Conservation (phyloP, 2,888 invertebrate genomes). For the Tuta absoluta region DNA sequence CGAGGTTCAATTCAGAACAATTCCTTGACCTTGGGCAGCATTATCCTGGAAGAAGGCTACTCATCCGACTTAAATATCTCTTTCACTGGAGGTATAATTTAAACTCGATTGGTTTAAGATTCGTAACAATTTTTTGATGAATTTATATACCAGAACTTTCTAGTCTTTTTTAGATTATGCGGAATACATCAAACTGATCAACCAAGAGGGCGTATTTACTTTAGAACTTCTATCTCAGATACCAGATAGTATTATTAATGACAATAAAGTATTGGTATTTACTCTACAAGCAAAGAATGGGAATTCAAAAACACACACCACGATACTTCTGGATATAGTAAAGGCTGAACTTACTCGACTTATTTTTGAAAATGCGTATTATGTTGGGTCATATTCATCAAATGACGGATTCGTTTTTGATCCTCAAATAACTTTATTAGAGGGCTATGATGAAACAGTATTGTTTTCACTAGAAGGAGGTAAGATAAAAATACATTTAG, state of each 20-base stretch:
- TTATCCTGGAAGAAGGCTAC: conserved; percentile 39
- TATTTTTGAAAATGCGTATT: conserved; percentile 40
- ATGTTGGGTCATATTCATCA: conserved; percentile 37
- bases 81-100: conserved; percentile 43
- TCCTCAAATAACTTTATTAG: conserved; percentile 33
- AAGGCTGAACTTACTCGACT: conserved; percentile 27
- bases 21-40: conserved; percentile 33
- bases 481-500: conserved; percentile 20
- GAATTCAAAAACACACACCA: conserved; percentile 33
- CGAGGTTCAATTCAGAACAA: conserved; percentile 39
- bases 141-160: conserved; percentile 25
- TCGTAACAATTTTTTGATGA: not conserved
- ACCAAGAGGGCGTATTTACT: conserved; percentile 31
- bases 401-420: conserved; percentile 24
- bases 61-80: conserved; percentile 34
- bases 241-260: conserved; percentile 35
- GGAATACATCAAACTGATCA: conserved; percentile 42
- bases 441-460: conserved; percentile 35
- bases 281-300: conserved; percentile 37
- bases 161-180: conserved; percentile 45
- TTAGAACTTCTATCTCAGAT: conserved; percentile 34
- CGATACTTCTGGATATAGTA: conserved; percentile 33
- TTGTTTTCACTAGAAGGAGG: conserved; percentile 33
- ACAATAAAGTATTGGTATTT: conserved; percentile 40
- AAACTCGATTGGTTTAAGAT: not conserved